phyloP scores from a whole-genome alignment of 2,113 vertebrate genomes.

The Catharus bicknelli region DNA sequence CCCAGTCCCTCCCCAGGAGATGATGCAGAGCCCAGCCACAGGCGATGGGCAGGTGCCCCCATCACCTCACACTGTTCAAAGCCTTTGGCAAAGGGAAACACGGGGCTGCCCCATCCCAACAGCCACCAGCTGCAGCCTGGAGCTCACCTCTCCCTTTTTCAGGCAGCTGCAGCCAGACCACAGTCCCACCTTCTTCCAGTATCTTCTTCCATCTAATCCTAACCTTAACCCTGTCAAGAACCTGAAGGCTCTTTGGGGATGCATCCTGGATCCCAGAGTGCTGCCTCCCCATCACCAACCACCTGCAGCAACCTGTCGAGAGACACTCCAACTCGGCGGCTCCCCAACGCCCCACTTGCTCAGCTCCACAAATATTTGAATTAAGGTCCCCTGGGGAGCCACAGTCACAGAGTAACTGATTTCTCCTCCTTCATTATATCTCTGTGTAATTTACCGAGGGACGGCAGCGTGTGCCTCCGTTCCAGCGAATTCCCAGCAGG shows the following conservation, averaged over 20 bases:
- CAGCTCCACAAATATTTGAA: constrained; percentile 73
- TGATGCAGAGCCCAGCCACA: background rate
- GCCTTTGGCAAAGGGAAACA: background rate
- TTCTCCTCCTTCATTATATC: constrained; percentile 74
- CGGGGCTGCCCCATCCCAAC: background rate
- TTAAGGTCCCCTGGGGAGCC: constrained; percentile 67
- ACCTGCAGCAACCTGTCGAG: constrained; percentile 51
- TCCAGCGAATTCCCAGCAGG: constrained; percentile 68
- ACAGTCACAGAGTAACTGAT: constrained; percentile 70
- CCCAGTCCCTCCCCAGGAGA: background rate
- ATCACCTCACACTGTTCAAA: background rate
- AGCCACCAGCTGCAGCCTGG: background rate
- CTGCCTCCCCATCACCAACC: background rate
- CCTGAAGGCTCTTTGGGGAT: background rate
- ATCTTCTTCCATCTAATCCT: background rate
- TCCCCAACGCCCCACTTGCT: constrained; percentile 64
- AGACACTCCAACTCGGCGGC: constrained; percentile 20
- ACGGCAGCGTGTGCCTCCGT: constrained; percentile 56
- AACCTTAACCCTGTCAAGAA: background rate
- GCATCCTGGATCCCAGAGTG: background rate
- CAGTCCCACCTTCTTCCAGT: background rate
- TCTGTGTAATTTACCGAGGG: constrained; percentile 71
- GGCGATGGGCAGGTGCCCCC: background rate
- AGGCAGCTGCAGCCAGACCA: background rate
- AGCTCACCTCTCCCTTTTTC: background rate